Conservation (phyloP, 1,140 invertebrate species). For the Odontomachus brunneus region DNA sequence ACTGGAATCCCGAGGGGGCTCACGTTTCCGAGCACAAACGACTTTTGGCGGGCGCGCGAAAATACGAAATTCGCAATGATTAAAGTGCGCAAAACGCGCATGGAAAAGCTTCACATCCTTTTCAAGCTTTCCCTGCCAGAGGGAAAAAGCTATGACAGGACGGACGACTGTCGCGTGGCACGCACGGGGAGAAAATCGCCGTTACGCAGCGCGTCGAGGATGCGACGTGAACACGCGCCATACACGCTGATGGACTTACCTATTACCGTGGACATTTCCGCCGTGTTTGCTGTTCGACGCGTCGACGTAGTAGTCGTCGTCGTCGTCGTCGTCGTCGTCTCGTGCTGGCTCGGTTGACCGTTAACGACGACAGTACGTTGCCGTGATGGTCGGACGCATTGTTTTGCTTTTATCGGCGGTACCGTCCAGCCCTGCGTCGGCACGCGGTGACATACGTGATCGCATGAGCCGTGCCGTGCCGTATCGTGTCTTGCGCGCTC, state of each 20-base stretch:
- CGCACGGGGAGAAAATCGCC: too few species aligned
- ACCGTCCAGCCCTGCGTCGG: constrained; percentile 37
- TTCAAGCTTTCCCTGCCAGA: too few species aligned
- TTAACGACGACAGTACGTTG: constrained; percentile 54
- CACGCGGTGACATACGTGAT: constrained; percentile 39
- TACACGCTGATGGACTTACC: constrained; percentile 68
- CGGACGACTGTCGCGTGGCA: too few species aligned
- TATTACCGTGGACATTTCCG: constrained; percentile 72
- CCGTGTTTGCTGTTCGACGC: constrained; percentile 31
- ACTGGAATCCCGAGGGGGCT: too few species aligned
- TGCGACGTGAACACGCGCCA: constrained; percentile 22
- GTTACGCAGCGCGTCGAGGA: not conserved
- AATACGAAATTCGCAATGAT: not conserved
- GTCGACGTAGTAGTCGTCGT: constrained; percentile 3
- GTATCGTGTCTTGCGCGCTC: too few species aligned
- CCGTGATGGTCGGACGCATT: constrained; percentile 45
- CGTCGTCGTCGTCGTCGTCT: not conserved
- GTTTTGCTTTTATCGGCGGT: constrained; percentile 13
- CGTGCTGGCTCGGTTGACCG: constrained; percentile 13
- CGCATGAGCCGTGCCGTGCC: constrained; percentile 26
- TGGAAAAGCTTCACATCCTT: too few species aligned
- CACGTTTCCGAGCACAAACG: too few species aligned
- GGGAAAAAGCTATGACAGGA: too few species aligned
- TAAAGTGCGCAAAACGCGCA: not conserved
- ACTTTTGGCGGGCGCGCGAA: too few species aligned